Evolutionary conservation across 2,797 vertebrate species (phyloP).

Genomic region (Pseudochirops cupreus): DNA sequence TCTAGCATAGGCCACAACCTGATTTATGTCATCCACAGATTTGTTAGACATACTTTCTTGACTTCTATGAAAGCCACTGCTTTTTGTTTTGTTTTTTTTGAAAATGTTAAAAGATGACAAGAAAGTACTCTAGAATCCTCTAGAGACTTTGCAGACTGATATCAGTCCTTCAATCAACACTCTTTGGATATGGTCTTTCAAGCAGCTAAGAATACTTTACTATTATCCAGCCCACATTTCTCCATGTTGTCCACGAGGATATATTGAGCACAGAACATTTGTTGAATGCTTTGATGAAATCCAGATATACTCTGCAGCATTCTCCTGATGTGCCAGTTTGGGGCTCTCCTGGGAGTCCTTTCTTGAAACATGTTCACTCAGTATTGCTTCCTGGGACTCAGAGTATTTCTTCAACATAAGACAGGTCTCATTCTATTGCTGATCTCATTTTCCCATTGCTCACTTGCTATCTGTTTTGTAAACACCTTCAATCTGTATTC

Average conservation of each 20-base stretch:
- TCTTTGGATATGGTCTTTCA: neutral
- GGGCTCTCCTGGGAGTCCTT: neutral
- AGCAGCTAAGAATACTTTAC: neutral
- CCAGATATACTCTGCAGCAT: neutral
- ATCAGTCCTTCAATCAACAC: neutral
- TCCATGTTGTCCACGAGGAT: neutral
- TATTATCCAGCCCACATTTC: neutral
- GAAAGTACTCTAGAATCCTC: neutral
- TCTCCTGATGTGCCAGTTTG: neutral
- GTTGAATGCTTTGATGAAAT: neutral
- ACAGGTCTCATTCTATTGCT: neutral
- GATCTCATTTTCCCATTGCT: neutral
- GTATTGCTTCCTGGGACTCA: neutral
- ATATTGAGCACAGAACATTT: neutral
- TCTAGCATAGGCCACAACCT: neutral
- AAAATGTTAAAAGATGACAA: neutral
- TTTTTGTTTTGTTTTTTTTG: too few species aligned
- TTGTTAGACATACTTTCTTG: neutral
- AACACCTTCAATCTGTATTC: neutral
- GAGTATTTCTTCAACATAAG: neutral
- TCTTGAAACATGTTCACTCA: neutral
- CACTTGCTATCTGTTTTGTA: conserved; percentile 13
- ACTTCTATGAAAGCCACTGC: neutral
- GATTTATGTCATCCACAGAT: neutral
- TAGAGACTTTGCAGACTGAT: neutral